Percentiles rank a stretch among this genome's conserved stretches.
Evolutionary conservation across 2,888 invertebrate species (phyloP).

Genomic region (Nomada flava): DNA sequence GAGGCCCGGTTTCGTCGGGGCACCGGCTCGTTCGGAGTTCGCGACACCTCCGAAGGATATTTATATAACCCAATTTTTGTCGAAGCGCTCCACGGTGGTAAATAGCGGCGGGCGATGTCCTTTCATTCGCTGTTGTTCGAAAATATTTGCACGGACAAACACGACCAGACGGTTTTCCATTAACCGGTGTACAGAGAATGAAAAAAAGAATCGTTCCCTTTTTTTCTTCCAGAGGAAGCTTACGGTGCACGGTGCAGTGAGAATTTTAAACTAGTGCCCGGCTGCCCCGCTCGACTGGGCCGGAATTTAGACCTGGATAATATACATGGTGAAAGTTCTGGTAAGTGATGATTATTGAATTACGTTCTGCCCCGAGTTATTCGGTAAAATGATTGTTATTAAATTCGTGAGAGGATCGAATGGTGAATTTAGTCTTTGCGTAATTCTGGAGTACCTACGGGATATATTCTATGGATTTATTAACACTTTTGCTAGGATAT

Average conservation of each 20-base stretch:
- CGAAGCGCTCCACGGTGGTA: conserved; percentile 15
- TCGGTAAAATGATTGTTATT: too few species aligned
- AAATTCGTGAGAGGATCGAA: too few species aligned
- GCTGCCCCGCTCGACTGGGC: conserved; percentile 39
- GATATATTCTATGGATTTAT: too few species aligned
- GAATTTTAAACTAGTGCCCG: conserved; percentile 42
- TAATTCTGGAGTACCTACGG: too few species aligned
- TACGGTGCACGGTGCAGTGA: conserved; percentile 26
- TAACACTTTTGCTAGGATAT: too few species aligned
- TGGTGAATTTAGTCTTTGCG: too few species aligned
- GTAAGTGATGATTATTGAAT: conserved; percentile 37
- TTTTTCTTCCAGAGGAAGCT: conserved; percentile 34
- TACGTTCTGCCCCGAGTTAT: too few species aligned
- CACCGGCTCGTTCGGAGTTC: neutral
- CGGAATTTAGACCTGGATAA: conserved; percentile 48
- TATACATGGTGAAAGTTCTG: conserved; percentile 60
- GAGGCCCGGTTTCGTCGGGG: neutral
- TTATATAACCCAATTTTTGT: conserved; percentile 51
- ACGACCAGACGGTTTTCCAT: conserved; percentile 44
- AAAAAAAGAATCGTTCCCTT: neutral
- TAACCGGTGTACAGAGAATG: conserved; percentile 31
- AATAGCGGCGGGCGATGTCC: conserved; percentile 21
- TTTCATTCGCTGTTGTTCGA: conserved; percentile 39
- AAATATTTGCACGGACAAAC: conserved; percentile 54
- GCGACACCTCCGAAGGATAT: conserved; percentile 49